Evolutionary conservation across 2,113 vertebrate genomes (phyloP).

Genomic region (Sinocyclocheilus grahami): DNA sequence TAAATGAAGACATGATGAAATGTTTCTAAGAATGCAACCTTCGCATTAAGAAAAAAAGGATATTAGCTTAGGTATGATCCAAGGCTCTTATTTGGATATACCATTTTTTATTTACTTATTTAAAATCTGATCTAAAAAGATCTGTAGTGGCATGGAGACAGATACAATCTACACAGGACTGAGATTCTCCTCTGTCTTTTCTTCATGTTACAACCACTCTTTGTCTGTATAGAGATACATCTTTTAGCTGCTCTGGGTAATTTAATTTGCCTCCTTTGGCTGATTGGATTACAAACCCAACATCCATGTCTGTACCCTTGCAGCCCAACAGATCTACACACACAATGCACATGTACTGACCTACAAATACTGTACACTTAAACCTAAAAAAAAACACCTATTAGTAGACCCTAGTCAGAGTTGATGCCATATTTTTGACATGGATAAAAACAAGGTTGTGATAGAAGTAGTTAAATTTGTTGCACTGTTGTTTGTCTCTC

Average conservation of each 20-base stretch:
- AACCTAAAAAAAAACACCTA: conserved; percentile 17
- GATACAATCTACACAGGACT: not conserved
- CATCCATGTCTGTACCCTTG: conserved; percentile 55
- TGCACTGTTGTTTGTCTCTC: not conserved
- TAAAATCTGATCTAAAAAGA: too few species aligned
- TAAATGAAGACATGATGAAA: not conserved
- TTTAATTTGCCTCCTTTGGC: conserved; percentile 54
- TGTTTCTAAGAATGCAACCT: too few species aligned
- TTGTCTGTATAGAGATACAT: conserved; percentile 35
- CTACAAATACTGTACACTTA: conserved; percentile 28
- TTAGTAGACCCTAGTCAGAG: not conserved
- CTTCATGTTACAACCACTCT: conserved; percentile 5
- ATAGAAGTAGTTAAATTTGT: not conserved
- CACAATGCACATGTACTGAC: conserved; percentile 5
- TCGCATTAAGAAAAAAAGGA: too few species aligned
- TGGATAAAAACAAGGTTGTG: not conserved
- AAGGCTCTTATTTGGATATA: not conserved
- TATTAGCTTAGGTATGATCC: too few species aligned
- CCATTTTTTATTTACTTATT: too few species aligned
- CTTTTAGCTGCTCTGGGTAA: conserved; percentile 47
- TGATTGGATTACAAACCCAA: conserved; percentile 63
- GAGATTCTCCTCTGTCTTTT: conserved; percentile 2
- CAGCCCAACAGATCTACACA: conserved; percentile 38
- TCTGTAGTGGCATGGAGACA: not conserved
- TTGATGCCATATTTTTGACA: not conserved